Evolutionary conservation across 2,113 vertebrate species (phyloP), one percentile per base, ranked within the genome.

Genomic region (Planiliza haematocheilus): DNA sequence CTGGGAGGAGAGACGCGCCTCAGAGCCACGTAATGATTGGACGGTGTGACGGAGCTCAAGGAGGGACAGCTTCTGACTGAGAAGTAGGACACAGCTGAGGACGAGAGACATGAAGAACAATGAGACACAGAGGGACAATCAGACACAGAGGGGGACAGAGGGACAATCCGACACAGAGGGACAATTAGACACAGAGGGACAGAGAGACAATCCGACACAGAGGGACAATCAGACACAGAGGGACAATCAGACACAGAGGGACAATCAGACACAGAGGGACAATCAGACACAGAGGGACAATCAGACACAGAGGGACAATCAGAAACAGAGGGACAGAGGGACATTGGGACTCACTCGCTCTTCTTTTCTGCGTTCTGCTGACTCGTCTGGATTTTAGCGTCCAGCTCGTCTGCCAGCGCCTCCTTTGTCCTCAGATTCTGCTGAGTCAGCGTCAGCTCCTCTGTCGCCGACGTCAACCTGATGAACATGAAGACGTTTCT

Each of bases 41-140:
- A 98, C 94, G 2, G 95, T 95, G 53, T 98, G 97, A 57, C 95
- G 96, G 9, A 99, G 92, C 81, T 99, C 97, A 58, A 97, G 95
- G 20, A 99, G 91, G 0, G 96, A 92, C 46, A 98, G 96, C 63
- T 97, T 98, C 88, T 98, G 97, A 82, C 95, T 96, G 65, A 99
- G 92, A 65, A 99, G 86, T 72, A 88, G 82, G 85, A 63, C 86
- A 1, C 86, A 88, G 67, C 86, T 90, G 75, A 36, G 63, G 53
- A 50, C 0, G 11, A 52, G 71, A 77, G 39, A 74, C n/a, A n/a
- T n/a, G n/a, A n/a, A n/a, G n/a, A n/a, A n/a, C 24, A 30, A 30
- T 30, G n/a, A n/a, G n/a, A n/a, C n/a, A n/a, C 24, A 30, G 24
- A 30, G 24, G 24, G 24, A 30, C 24, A 30, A 30, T 30, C 0